Evolutionary conservation across 2,888 invertebrate genomes (phyloP), one percentile per base, ranked within the genome.

Genomic region (Argyresthia albistria): DNA sequence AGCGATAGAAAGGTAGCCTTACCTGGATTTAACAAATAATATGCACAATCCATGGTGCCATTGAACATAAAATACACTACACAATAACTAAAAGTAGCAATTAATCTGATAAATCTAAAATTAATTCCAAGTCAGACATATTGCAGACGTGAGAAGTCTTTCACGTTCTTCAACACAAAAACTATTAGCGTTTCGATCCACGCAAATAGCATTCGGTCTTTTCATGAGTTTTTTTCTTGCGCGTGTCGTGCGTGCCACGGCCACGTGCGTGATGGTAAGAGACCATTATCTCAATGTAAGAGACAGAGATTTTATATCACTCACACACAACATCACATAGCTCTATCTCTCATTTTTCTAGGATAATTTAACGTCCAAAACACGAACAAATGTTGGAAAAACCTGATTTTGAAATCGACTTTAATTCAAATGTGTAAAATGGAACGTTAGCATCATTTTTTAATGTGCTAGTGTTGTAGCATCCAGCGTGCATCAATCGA

Each of bases 51-150:
- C 83, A 84, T 83, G 67, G 66, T 75, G 75, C 71, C 62, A 57
- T 71, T 67, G 67, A 67, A 37, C 63, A 57, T 68, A 63, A 66
- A 69, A 69, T 67, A 64, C 59, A 68, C 61, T 59, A 62, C 9
- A 57, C 65, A 70, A 67, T 72, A 73, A 70, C 68, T 73, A 37
- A 48, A 25, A 55, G 53, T 55, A 51, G 76, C 64, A 64, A 73
- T 68, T 73, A 60, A 50, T 62, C 80, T 62, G 69, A 69, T 77
- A 76, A 78, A 73, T 82, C 84, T 87, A 86, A 86, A 86, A 83
- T 86, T 87, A 87, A 86, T 84, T 80, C 80, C 73, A 86, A 84
- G 86, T 87, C 88, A 79, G 88, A 88, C 88, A 88, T 88, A 84
- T 88, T 86, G 84, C 78, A 84, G 83, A 84, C 83, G 80, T 25